Base-by-base conservation (phyloP, 2,888 invertebrate species). In the Dioctria linearis region DNA sequence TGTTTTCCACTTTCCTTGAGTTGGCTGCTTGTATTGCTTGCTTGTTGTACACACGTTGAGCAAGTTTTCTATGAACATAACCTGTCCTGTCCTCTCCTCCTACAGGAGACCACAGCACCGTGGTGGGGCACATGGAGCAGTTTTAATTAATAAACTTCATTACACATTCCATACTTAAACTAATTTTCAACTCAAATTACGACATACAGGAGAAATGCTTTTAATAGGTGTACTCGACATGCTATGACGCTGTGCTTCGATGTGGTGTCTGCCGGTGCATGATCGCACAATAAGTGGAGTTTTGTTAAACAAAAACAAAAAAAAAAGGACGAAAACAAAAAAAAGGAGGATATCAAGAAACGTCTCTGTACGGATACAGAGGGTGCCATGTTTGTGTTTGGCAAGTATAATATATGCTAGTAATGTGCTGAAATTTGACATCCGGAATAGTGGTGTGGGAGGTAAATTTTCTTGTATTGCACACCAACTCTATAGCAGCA, bases 91-190 rank as follows among this genome's bases (percentile, higher is more conserved):
- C n/a, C 25, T n/a, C 11, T n/a, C 42, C 42, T n/a, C 39, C 42
- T 39, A 9, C 63, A 42, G 59, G 9, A 43, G n/a, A 25, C 25
- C 25, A 25, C 42, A 37, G 63, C 59, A 61, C 46, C 54, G 8
- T 75, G 57, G 66, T 63, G 78, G 82, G 73, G 75, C 76, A 71
- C 80, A 82, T 82, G 81, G 83, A 84, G 83, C 83, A 84, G 84
- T 84, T 84, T 84, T 84, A 84, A 84, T 84, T 84, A 84, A 84
- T 84, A 84, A 84, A 84, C 84, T 84, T 84, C 84, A 84, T 84
- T 84, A 84, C 84, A 84, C 84, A 84, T 84, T 84, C 84, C 84
- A 83, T 84, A 84, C 84, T 84, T 84, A 84, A 84, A 84, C 84
- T 84, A 84, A 84, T 84, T 84, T 84, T 84, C 83, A 84, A 84